Evolutionary conservation across 1,140 invertebrate genomes (phyloP), one percentile per base, ranked within the genome.

Genomic region (Diachasma alloeum): DNA sequence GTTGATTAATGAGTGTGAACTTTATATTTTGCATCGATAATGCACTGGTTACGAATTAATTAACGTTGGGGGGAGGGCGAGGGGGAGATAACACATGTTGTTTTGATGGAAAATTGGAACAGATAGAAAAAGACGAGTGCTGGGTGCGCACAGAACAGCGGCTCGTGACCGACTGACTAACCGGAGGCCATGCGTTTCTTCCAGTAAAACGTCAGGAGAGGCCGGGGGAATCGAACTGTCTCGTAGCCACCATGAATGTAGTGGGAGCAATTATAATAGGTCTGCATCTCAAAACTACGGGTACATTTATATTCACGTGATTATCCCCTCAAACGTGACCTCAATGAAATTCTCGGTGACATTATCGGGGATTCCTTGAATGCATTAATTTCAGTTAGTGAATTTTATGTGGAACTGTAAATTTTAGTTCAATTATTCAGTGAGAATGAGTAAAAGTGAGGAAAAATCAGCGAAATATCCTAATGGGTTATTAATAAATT

Each of bases 121-220:
- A 9, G 48, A 17, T 9, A 15, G 48, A 53, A 53, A 19, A 53
- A 53, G 3, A 26, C 9, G 37, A 37, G 6, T 15, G 53, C 9
- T 19, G 19, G 37, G 76, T 72, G 53, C 39, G 36, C 53, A 46
- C 76, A n/a, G 70, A 48, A 46, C 37, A 72, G 53, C 36, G 76
- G 72, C 48, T 78, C 76, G 68, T 78, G 76, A 78, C 76, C 72
- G 67, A 78, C 76, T 77, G 76, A 36, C 53, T 68, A 68, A 68
- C 68, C 31, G 56, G 69, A 48, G 46, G 37, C 63, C 72, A 71
- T 56, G 24, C 76, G 63, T 71, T 74, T 63, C 72, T 63, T 26
- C 31, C 15, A 22, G 71, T 59, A n/a, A 44, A 17, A 53, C 48
- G 37, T 42, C 26, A 13, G 36, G 26, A 37, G 31, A 75, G 53